Evolutionary conservation across 2,888 invertebrate species (phyloP), one percentile per base, ranked within the genome.

Genomic region (Epicampocera succincta): DNA sequence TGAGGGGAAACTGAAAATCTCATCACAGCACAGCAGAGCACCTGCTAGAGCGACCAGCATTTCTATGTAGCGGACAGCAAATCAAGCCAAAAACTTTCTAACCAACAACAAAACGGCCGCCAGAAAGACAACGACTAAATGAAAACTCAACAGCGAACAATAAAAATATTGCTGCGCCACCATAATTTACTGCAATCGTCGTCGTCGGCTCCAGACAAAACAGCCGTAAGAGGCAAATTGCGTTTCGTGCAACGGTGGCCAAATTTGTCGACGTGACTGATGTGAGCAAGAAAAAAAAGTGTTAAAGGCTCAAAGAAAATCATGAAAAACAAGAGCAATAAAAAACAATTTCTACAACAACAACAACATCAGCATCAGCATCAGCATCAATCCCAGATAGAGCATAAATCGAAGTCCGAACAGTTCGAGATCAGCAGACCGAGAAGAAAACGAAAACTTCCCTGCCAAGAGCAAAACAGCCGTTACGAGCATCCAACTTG

Each of bases 301-400:
- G 69, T 61, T 65, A 60, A 75, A 65, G 65, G 61, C 78, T 65
- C 71, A 61, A 19, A 77, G 73, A n/a, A 77, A 76, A 76, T 74
- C 73, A 81, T 78, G 77, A 69, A 73, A 76, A 83, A 56, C 66
- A 83, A 81, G 74, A 77, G 61, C 69, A 77, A 75, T 74, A 73
- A 80, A 78, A 80, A 58, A 74, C 78, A 78, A 38, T 50, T 66
- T 50, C 71, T 56, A 61, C 73, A 46, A 60, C 71, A 80, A 38
- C 50, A 83, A 25, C 74, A 79, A 15, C 73, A n/a, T n/a, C n/a
- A 65, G 15, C 72, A 80, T 3, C 46, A 61, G 2, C 38, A 58
- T 4, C 54, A 25, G 29, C 68, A 58, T 9, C 71, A 58, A 66
- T 61, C 48, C 12, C 66, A 74, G 33, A 33, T 42, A 69, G 48